Conservation (phyloP, 2,888 invertebrate genomes). For the Clitarchus hookeri region DNA sequence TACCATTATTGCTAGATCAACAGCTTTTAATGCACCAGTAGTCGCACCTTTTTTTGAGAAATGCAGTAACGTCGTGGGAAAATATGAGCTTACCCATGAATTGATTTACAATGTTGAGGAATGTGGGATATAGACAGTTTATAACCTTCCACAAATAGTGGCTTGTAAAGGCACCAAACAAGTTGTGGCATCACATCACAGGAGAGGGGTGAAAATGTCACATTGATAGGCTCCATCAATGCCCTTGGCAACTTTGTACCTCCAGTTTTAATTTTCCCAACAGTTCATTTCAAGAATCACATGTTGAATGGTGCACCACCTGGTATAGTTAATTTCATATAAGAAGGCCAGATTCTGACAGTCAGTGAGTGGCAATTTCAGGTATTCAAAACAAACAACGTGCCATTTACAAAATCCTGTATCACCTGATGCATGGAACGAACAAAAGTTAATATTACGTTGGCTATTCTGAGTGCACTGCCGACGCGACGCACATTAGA, state of each 20-base stretch:
- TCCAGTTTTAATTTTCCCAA: too few species aligned
- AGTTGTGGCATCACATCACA: neutral
- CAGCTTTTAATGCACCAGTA: conserved; percentile 9
- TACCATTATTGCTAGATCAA: conserved; percentile 4
- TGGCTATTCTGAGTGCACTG: too few species aligned
- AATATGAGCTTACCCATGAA: neutral
- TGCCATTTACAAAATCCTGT: too few species aligned
- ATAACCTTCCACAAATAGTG: neutral
- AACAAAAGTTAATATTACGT: too few species aligned
- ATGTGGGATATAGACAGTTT: neutral
- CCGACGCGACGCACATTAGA: too few species aligned
- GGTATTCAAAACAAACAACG: too few species aligned
- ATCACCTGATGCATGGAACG: too few species aligned
- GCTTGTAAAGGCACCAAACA: neutral
- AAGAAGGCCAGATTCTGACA: too few species aligned
- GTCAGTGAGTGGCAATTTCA: too few species aligned
- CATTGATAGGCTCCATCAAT: neutral
- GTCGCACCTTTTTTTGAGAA: neutral
- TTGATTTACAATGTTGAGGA: neutral
- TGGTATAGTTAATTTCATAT: too few species aligned
- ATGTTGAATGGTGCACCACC: too few species aligned
- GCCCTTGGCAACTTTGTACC: conserved; percentile 10
- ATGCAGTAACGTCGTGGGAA: neutral
- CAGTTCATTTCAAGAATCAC: too few species aligned
- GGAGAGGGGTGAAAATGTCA: neutral